Conservation (phyloP, 2,113 vertebrate genomes). For the Glaucidium brasilianum region DNA sequence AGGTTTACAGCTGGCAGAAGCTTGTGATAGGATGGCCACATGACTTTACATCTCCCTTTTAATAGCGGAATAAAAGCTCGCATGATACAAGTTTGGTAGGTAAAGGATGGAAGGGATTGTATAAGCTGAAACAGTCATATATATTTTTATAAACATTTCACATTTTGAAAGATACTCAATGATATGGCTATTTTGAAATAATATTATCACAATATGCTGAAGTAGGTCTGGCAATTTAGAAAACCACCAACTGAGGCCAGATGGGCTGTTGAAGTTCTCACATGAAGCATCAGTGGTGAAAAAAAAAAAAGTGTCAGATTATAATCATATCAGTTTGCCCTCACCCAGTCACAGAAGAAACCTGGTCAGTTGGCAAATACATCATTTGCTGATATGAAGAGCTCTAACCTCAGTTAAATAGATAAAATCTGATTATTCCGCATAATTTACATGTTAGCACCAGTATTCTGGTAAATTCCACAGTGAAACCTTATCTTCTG, state of each 20-base stretch:
- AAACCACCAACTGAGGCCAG: slow-evolving; percentile 66
- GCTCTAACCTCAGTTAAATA: background rate
- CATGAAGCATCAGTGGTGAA: background rate
- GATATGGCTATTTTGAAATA: slow-evolving; percentile 63
- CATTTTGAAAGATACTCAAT: slow-evolving; percentile 29
- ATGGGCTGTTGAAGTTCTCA: slow-evolving; percentile 50
- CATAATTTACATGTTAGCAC: background rate
- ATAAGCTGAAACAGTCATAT: background rate
- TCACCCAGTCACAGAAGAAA: background rate
- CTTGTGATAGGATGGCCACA: slow-evolving; percentile 57
- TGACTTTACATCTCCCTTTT: slow-evolving; percentile 51
- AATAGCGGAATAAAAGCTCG: slow-evolving; percentile 39
- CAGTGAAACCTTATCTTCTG: slow-evolving; percentile 4
- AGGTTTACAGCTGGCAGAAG: slow-evolving; percentile 76
- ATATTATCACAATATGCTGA: slow-evolving; percentile 50
- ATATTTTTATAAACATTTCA: slow-evolving; percentile 40
- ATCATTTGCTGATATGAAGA: background rate
- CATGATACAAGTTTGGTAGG: slow-evolving; percentile 28
- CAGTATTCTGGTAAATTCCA: background rate
- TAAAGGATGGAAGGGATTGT: background rate
- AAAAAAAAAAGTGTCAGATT: slow-evolving; percentile 1
- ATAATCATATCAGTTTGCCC: background rate
- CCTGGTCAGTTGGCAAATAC: background rate
- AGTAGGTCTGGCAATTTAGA: slow-evolving; percentile 56
- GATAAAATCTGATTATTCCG: background rate